Evolutionary conservation across 2,113 vertebrate genomes (phyloP).

Genomic region (Cepphus grylle): DNA sequence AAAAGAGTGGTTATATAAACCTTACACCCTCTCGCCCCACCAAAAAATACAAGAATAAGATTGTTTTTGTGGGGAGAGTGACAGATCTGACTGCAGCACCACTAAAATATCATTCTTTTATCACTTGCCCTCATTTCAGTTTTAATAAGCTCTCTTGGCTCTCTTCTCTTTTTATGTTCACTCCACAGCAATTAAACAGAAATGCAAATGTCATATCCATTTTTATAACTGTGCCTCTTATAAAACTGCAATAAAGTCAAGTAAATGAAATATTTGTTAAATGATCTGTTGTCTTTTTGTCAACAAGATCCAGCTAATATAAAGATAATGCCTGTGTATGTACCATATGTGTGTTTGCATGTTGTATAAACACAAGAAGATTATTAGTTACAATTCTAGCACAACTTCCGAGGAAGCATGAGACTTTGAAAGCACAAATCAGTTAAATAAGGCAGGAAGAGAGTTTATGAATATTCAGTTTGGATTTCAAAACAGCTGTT

Average conservation of each 20-base stretch:
- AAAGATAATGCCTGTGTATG: neutral
- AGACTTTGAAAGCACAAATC: slow-evolving; percentile 28
- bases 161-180: slow-evolving; percentile 75
- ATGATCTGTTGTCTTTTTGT: neutral
- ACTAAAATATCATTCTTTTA: slow-evolving; percentile 71
- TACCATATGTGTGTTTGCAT: neutral
- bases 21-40: neutral
- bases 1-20: slow-evolving; percentile 26
- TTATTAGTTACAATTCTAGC: neutral
- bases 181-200: slow-evolving; percentile 75
- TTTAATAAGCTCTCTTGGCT: slow-evolving; percentile 80
- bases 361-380: neutral
- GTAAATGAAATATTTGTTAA: slow-evolving; percentile 48
- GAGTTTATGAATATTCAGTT: slow-evolving; percentile 19
- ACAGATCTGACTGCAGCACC: slow-evolving; percentile 47
- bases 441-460: slow-evolving; percentile 14
- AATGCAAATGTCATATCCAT: slow-evolving; percentile 72
- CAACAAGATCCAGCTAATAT: slow-evolving; percentile 5
- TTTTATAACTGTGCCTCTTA: slow-evolving; percentile 64
- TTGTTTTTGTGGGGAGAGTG: slow-evolving; percentile 20
- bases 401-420: neutral
- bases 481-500: slow-evolving; percentile 33
- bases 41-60: slow-evolving; percentile 34
- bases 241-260: slow-evolving; percentile 65
- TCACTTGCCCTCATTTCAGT: slow-evolving; percentile 76